Evolutionary conservation across 2,888 invertebrate genomes (phyloP).

Genomic region (Odontocerum albicorne): DNA sequence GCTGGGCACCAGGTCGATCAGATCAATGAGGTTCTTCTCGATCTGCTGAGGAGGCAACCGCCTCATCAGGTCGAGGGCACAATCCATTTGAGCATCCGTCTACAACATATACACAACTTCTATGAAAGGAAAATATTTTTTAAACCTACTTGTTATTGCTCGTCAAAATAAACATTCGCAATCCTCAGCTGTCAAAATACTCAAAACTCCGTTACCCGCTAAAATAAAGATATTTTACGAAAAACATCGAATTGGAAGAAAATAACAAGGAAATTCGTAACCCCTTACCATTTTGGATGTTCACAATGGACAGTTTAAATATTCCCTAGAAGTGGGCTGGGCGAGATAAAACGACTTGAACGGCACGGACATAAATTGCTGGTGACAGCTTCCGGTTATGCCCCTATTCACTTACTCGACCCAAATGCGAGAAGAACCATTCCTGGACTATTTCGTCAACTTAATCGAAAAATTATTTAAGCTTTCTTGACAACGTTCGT

Average conservation of each 20-base stretch:
- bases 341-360: constrained; percentile 26
- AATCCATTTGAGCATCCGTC: constrained; percentile 97
- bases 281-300: constrained; percentile 29
- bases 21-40: constrained; percentile 96
- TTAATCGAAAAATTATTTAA: no score
- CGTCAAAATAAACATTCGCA: constrained; percentile 24
- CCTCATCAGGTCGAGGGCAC: constrained; percentile 98
- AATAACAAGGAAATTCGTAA: no score
- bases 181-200: constrained; percentile 19
- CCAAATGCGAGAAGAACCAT: no score
- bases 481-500: no score
- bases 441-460: no score
- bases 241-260: background rate
- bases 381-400: constrained; percentile 33
- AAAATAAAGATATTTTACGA: constrained; percentile 1
- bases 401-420: no score
- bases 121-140: background rate
- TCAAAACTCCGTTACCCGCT: background rate
- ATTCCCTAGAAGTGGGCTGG: constrained; percentile 29
- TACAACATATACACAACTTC: constrained; percentile 45
- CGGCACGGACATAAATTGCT: constrained; percentile 25
- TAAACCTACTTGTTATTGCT: background rate
- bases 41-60: constrained; percentile 98
- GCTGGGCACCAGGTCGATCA: constrained; percentile 94
- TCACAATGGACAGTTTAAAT: constrained; percentile 20